A percentile compares a stretch with the other conserved stretches of the same genome.
These are phyloP conservation scores for Tapirus indicus DNA, from an alignment of 2,797 vertebrate species.

Conservation along the genomic window DNA sequence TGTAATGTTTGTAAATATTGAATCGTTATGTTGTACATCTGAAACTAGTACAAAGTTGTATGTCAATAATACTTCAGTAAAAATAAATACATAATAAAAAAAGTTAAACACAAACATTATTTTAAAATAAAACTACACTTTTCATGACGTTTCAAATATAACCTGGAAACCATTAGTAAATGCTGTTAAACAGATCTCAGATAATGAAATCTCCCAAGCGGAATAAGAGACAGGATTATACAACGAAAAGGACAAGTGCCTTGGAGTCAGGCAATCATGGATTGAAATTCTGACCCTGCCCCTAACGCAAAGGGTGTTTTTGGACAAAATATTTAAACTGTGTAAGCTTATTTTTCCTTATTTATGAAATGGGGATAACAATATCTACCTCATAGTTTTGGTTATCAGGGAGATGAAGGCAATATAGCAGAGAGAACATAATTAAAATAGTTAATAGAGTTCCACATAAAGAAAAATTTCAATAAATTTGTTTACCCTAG, in stretches of 20 bases:
- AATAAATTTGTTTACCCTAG: background rate
- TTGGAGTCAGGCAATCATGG: background rate
- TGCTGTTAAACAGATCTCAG: background rate
- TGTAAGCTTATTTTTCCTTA: background rate
- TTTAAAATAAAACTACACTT: background rate
- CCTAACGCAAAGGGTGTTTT: background rate
- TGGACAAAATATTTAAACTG: background rate
- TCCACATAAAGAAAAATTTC: background rate
- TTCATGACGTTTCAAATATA: background rate
- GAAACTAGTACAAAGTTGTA: too few species aligned
- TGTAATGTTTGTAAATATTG: too few species aligned
- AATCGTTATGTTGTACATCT: too few species aligned
- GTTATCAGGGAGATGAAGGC: background rate
- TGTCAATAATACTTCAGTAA: too few species aligned
- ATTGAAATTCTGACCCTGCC: background rate
- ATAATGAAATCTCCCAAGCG: background rate
- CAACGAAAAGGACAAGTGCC: background rate
- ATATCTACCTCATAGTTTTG: background rate
- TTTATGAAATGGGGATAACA: background rate
- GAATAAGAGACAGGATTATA: background rate
- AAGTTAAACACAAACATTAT: background rate
- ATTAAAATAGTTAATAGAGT: background rate
- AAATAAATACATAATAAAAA: background rate
- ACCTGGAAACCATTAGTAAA: background rate
- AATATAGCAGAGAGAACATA: background rate